Evolutionary conservation across 2,113 vertebrate genomes (phyloP), one percentile per base, ranked within the genome.

Genomic region (Arothron firmamentum): DNA sequence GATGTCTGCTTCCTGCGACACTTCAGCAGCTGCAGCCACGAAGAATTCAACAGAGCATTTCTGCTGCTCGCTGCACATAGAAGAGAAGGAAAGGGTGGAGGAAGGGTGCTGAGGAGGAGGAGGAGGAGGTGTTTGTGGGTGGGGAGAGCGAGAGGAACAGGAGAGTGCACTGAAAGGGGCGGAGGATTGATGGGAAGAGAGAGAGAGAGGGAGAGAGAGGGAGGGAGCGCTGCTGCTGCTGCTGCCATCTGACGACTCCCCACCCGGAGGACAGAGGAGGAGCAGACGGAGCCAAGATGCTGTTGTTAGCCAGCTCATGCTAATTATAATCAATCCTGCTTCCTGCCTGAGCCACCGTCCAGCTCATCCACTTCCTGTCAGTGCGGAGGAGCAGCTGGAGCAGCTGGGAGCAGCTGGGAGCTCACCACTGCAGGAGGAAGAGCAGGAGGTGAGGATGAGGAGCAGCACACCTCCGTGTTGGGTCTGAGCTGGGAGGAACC

Each of bases 21-120:
- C 59, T 59, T 65, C 62, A 64, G 71, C 61, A 52, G 70, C 52
- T 68, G 75, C 59, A 56, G 70, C 62, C 65, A 74, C 79, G 83
- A 86, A 84, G 81, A 83, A 88, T 85, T 87, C 84, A 84, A 68
- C 71, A 74, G 78, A 80, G 70, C 73, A 80, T 85, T 80, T 87
- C 74, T 59, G 79, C 85, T 80, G 77, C 75, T 82, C 63, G 15
- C 58, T 69, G 76, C 74, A 70, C 77, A 80, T 51, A 71, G 62
- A 58, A 57, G 60, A 1, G 42, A 9, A 43, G 42, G 2, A 63
- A 34, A 67, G 25, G 42, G 56, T 53, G 60, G 66, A 66, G 67
- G 57, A 71, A 67, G 65, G 74, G 52, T 62, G 60, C 46, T 48
- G 55, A 64, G 61, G 50, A 54, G 21, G 55, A 64, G 61, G 50